Evolutionary conservation across 1,140 invertebrate genomes (phyloP).

Genomic region (Drosophila suzukii): DNA sequence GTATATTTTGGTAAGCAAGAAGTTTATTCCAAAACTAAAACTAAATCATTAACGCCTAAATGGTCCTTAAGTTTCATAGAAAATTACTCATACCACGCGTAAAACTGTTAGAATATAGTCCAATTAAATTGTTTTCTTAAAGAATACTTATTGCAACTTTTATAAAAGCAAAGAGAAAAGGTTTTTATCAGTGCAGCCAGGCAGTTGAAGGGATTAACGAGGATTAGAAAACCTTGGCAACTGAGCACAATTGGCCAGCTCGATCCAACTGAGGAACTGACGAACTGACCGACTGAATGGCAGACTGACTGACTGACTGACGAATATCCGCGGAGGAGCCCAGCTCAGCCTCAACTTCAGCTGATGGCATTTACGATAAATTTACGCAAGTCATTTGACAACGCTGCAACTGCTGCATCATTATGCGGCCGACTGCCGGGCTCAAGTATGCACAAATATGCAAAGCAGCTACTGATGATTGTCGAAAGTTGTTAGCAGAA

Average conservation of each 20-base stretch:
- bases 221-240: constrained; percentile 66
- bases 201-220: constrained; percentile 70
- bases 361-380: constrained; percentile 84
- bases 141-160: too few relatives aligned
- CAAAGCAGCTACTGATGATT: constrained; percentile 62
- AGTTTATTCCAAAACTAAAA: too few relatives aligned
- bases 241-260: constrained; percentile 44
- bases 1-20: too few relatives aligned
- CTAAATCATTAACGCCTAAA: too few relatives aligned
- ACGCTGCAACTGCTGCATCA: constrained; percentile 67
- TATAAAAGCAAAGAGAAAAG: too few relatives aligned
- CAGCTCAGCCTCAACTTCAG: constrained; percentile 23
- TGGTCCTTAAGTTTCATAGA: too few relatives aligned
- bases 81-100: too few relatives aligned
- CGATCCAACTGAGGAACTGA: constrained; percentile 13
- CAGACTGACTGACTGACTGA: constrained; percentile 31
- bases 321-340: constrained; percentile 29
- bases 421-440: constrained; percentile 59
- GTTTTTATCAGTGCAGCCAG: constrained; percentile 6
- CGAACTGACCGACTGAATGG: neutral
- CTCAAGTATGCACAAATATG: constrained; percentile 61
- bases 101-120: too few relatives aligned
- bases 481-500: constrained; percentile 58
- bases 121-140: too few relatives aligned
- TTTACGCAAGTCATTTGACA: constrained; percentile 84